Evolutionary conservation across 1,140 invertebrate species (phyloP).

Genomic region (Matsumurasca onukii): DNA sequence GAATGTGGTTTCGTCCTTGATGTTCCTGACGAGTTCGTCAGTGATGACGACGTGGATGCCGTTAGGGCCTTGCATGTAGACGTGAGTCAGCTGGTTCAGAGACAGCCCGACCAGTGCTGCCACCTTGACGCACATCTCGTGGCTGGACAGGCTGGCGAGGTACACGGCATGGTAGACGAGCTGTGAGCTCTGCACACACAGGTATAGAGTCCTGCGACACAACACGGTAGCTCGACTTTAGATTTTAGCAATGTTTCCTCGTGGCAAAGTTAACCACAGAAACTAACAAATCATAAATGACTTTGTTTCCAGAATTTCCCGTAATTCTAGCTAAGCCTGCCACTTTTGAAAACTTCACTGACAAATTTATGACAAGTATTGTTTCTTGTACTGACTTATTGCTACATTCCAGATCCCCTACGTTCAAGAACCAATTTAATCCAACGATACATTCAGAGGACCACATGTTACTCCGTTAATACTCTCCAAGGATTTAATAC

Average conservation of each 20-base stretch:
- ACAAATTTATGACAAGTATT: too few relatives aligned
- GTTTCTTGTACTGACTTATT: too few relatives aligned
- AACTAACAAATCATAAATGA: too few relatives aligned
- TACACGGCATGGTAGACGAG: constrained; percentile 79
- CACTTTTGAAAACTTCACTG: too few relatives aligned
- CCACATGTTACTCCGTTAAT: too few relatives aligned
- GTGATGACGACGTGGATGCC: constrained; percentile 73
- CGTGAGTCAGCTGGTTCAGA: constrained; percentile 58
- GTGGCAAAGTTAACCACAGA: too few relatives aligned
- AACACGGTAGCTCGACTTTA: not conserved
- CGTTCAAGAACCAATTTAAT: too few relatives aligned
- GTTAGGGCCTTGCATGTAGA: constrained; percentile 72
- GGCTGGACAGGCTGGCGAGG: constrained; percentile 63
- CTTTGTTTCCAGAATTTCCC: too few relatives aligned
- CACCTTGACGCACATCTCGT: constrained; percentile 68
- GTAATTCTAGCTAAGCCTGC: too few relatives aligned
- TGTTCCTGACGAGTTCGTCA: constrained; percentile 61
- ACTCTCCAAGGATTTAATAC: too few relatives aligned
- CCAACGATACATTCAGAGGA: too few relatives aligned
- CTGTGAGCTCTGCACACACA: constrained; percentile 62
- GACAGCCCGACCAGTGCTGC: constrained; percentile 57
- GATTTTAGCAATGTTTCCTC: not conserved
- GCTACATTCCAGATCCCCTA: too few relatives aligned
- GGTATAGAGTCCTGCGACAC: constrained; percentile 64
- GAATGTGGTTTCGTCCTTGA: constrained; percentile 30